A percentile compares a stretch with the other conserved stretches of the same genome.
Evolutionary conservation across 2,888 invertebrate species (phyloP).

Genomic region (Seira ritae): DNA sequence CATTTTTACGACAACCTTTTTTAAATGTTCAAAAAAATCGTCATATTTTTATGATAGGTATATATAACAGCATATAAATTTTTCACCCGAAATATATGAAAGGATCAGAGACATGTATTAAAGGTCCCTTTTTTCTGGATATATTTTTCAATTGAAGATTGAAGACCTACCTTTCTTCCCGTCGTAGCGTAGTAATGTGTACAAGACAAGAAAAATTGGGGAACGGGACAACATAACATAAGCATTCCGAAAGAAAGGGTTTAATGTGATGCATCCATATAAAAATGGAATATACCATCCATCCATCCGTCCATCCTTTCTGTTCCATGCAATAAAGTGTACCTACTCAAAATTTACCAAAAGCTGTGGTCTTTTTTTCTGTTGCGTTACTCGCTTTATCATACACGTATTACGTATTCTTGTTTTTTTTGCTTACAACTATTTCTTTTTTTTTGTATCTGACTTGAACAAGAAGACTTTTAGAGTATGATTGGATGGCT

Average conservation of each 20-base stretch:
- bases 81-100: neutral
- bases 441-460: slow-evolving; percentile 8
- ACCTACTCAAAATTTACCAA: slow-evolving; percentile 9
- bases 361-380: slow-evolving; percentile 3
- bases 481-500: neutral
- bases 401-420: slow-evolving; percentile 1
- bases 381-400: neutral
- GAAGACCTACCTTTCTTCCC: slow-evolving; percentile 40
- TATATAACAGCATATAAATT: slow-evolving; percentile 6
- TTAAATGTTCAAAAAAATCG: slow-evolving; percentile 35
- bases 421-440: neutral
- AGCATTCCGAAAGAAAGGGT: slow-evolving; percentile 46
- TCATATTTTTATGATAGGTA: slow-evolving; percentile 37
- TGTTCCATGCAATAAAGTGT: slow-evolving; percentile 36
- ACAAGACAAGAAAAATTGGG: slow-evolving; percentile 39
- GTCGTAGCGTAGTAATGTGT: slow-evolving; percentile 17
- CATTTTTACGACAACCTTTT: slow-evolving; percentile 42
- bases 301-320: slow-evolving; percentile 27
- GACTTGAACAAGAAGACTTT: neutral
- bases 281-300: slow-evolving; percentile 34
- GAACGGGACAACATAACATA: slow-evolving; percentile 35
- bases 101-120: slow-evolving; percentile 11
- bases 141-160: slow-evolving; percentile 32
- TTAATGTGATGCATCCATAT: slow-evolving; percentile 24
- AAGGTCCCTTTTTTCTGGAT: slow-evolving; percentile 44